phyloP scores from a whole-genome alignment of 2,888 invertebrate species.

The Labia minor region DNA sequence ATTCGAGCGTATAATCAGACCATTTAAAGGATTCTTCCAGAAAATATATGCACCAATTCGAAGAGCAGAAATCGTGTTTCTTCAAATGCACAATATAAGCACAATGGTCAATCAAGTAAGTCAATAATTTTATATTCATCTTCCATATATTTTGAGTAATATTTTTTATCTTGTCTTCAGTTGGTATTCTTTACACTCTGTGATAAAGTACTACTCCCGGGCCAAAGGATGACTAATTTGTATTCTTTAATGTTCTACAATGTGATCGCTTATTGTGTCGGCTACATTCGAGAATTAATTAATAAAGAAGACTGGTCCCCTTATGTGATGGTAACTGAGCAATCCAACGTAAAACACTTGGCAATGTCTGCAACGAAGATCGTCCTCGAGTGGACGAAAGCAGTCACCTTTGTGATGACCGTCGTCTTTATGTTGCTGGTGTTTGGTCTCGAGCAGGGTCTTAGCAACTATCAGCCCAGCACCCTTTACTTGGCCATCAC shows the following conservation, averaged over 20 bases:
- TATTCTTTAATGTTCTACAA: constrained; percentile 75
- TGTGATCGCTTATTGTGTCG: constrained; percentile 64
- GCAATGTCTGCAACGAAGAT: constrained; percentile 73
- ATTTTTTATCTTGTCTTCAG: constrained; percentile 28
- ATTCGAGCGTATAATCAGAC: constrained; percentile 22
- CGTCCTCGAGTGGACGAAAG: constrained; percentile 71
- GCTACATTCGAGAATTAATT: constrained; percentile 60
- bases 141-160: background rate
- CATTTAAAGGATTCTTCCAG: constrained; percentile 28
- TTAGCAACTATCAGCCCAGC: constrained; percentile 62
- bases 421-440: constrained; percentile 64
- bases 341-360: constrained; percentile 61
- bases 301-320: constrained; percentile 69
- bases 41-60: constrained; percentile 49
- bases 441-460: constrained; percentile 61
- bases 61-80: constrained; percentile 51
- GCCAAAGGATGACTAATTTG: constrained; percentile 51
- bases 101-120: constrained; percentile 58
- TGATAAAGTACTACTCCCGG: constrained; percentile 51
- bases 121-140: constrained; percentile 1
- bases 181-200: constrained; percentile 62
- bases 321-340: constrained; percentile 60
- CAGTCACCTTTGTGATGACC: constrained; percentile 66
- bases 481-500: constrained; percentile 53
- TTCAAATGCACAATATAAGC: constrained; percentile 58